phyloP scores from a whole-genome alignment of 2,888 invertebrate genomes.

The Cryptops parisi region DNA sequence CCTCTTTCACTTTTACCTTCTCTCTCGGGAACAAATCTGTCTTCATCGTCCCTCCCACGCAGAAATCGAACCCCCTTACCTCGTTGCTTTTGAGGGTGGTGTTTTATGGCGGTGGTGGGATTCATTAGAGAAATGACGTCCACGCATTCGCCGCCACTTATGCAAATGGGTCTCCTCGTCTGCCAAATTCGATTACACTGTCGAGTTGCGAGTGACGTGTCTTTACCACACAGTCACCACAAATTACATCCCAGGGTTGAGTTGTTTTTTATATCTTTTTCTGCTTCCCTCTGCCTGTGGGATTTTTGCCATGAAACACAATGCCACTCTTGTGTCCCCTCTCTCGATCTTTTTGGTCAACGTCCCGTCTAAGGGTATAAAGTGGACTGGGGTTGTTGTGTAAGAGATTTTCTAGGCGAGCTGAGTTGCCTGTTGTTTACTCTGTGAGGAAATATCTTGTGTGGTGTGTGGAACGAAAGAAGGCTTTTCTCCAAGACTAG shows the following conservation, averaged over 20 bases:
- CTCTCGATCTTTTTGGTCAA: no score
- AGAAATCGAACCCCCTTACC: neutral
- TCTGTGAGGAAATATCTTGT: no score
- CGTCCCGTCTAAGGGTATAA: no score
- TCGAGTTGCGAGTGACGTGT: neutral
- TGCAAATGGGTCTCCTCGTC: neutral
- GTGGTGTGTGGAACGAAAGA: no score
- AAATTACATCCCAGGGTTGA: neutral
- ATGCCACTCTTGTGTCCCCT: no score
- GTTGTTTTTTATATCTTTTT: no score
- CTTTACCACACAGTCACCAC: neutral
- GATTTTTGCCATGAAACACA: no score
- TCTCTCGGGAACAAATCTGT: neutral
- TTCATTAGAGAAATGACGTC: conserved; percentile 1
- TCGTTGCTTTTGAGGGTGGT: neutral
- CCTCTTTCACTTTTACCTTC: no score
- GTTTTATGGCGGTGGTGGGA: conserved; percentile 4
- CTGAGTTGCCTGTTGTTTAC: neutral
- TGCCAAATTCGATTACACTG: neutral
- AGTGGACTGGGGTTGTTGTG: no score
- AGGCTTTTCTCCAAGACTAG: no score
- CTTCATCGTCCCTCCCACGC: neutral
- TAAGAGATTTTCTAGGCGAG: no score
- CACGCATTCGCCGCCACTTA: neutral
- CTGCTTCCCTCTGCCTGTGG: no score